Percentiles rank a stretch among this genome's conserved stretches.
Conservation (phyloP, 2,797 vertebrate genomes). For the Capromys pilorides region DNA sequence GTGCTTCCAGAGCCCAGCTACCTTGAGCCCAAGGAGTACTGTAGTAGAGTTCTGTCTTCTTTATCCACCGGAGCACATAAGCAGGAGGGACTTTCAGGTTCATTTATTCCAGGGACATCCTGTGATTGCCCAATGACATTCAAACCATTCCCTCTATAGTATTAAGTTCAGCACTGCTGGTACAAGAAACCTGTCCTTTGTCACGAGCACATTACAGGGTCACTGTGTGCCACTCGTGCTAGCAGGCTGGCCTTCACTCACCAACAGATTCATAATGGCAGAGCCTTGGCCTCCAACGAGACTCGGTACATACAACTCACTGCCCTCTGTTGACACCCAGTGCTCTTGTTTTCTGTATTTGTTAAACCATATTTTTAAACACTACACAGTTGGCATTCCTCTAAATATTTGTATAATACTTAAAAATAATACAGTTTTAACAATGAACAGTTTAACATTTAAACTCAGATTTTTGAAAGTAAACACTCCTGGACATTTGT, state of each 20-base stretch:
- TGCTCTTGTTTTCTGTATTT: not conserved
- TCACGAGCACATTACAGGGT: not conserved
- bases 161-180: not conserved
- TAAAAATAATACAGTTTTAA: slow-evolving; percentile 36
- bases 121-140: rapidly evolving
- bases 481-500: slow-evolving; percentile 13
- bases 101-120: not conserved
- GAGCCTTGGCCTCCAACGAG: not conserved
- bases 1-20: not conserved
- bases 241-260: not conserved
- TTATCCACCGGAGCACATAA: not conserved
- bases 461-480: slow-evolving; percentile 31
- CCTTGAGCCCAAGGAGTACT: not conserved
- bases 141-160: not conserved
- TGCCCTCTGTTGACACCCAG: not conserved
- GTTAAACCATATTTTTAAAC: not conserved
- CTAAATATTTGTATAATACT: not conserved
- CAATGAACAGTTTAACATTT: not conserved
- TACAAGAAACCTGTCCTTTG: not conserved
- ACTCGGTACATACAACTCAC: not conserved
- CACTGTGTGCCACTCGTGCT: rapidly evolving
- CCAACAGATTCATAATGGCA: not conserved
- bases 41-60: not conserved
- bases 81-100: not conserved
- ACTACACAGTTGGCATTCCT: not conserved